These are phyloP conservation scores for Priocnemis perturbator DNA, from an alignment of 2,888 invertebrate species.

Conservation along the genomic window DNA sequence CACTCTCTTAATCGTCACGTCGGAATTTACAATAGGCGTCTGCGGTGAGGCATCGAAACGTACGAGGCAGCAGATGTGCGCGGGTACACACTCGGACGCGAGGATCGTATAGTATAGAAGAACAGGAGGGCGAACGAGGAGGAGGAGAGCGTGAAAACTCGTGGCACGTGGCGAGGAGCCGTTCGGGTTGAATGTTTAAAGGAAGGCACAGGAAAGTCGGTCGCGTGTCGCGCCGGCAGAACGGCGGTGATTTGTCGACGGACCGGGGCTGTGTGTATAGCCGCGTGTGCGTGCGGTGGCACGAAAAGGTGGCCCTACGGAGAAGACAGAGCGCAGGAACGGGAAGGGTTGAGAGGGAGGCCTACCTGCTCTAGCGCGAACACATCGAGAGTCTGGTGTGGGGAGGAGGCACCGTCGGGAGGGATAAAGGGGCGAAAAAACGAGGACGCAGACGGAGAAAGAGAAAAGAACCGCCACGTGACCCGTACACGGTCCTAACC, in stretches of 20 bases:
- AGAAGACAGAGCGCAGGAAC: conserved; percentile 13
- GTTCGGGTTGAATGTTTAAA: conserved; percentile 55
- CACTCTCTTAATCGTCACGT: background rate
- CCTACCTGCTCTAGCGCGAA: conserved; percentile 20
- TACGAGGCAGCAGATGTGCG: background rate
- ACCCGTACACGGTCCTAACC: conserved; percentile 50
- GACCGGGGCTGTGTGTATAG: background rate
- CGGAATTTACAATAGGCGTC: background rate
- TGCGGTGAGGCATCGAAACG: background rate
- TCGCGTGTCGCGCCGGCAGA: conserved; percentile 65
- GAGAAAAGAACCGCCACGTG: conserved; percentile 56
- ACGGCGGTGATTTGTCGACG: conserved; percentile 66
- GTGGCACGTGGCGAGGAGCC: conserved; percentile 40
- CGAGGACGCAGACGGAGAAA: conserved; percentile 31
- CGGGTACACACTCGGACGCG: background rate
- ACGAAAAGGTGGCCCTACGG: conserved; percentile 39
- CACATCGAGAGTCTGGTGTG: conserved; percentile 32
- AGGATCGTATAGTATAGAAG: background rate
- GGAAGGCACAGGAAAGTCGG: conserved; percentile 64
- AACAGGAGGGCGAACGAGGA: background rate
- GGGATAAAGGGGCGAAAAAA: conserved; percentile 26
- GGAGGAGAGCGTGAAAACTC: conserved; percentile 30
- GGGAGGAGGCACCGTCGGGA: conserved; percentile 22
- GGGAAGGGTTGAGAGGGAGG: conserved; percentile 8
- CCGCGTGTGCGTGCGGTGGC: conserved; percentile 17